Evolutionary conservation across 2,888 invertebrate species (phyloP).

Genomic region (Troides helena): DNA sequence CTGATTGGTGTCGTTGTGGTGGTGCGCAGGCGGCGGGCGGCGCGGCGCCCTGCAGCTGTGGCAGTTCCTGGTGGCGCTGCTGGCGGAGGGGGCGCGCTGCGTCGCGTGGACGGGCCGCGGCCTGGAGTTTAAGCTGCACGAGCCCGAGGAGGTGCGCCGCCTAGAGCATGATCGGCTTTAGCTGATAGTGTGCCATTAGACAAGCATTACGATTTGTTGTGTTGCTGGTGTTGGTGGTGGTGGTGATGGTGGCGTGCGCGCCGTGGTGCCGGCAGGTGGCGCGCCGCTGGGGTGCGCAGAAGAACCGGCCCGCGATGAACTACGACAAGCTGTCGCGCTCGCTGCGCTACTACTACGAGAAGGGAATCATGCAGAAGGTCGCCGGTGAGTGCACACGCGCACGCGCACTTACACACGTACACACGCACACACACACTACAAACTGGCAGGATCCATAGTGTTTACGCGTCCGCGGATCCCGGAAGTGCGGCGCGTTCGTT

Average conservation of each 20-base stretch:
- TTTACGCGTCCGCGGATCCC: no score
- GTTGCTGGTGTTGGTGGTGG: no score
- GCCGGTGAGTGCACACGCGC: constrained; percentile 79
- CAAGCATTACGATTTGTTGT: no score
- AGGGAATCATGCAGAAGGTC: constrained; percentile 99
- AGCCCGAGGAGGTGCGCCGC: constrained; percentile 90
- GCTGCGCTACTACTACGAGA: constrained; percentile 97
- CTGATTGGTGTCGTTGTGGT: no score
- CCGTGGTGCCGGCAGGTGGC: constrained; percentile 85
- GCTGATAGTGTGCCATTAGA: no score
- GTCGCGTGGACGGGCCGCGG: constrained; percentile 98
- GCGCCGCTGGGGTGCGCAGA: constrained; percentile 96
- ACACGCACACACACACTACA: no score
- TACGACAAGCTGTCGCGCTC: constrained; percentile 97
- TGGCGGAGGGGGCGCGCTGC: constrained; percentile 88
- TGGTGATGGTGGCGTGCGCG: constrained; percentile 36
- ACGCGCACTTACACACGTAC: no score
- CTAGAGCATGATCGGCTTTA: no score
- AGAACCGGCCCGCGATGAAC: constrained; percentile 98
- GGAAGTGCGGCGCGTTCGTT: no score
- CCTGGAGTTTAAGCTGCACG: constrained; percentile 96
- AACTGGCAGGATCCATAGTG: no score
- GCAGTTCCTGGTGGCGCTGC: constrained; percentile 93
- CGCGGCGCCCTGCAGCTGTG: constrained; percentile 94
- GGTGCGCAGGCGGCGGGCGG: constrained; percentile 58